Base-by-base conservation (phyloP, 2,113 vertebrate genomes). In the Stictonetta naevosa region DNA sequence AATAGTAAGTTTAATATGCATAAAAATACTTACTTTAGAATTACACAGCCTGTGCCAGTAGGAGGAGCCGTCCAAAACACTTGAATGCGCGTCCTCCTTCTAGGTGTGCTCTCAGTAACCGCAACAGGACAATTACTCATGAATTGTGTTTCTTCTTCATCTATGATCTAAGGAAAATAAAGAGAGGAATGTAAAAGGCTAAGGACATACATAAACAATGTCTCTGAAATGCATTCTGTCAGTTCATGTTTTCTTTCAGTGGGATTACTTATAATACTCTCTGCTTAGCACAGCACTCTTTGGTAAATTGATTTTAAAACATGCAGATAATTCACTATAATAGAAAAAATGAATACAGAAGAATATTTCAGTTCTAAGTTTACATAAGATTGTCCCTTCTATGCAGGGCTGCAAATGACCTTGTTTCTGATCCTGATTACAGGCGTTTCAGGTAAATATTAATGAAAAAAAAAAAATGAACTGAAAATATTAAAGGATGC, bases 101-200 rank as follows among this genome's bases (percentile, higher is more conserved):
- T 98, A 7, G 99, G 99, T 1, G 99, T 99, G 96, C 99, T 99
- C 94, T 99, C 99, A 5, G 99, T 99, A 86, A 99, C 99, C 8
- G 99, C 99, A 28, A 99, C 99, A 0, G 99, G 99, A 94, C 99
- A 99, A 95, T 99, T 99, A 82, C 99, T 99, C 99, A 99, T 99
- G 94, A 98, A 99, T 96, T 99, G 99, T 8, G 99, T 99, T 97
- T 99, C 99, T 90, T 99, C 99, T 93, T 99, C 99, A 92, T 99
- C 99, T 95, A 99, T 99, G 93, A 99, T 99, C 99, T 99, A 75
- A 38, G 92, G 71, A 94, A 93, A 94, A 16, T 0, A 44, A 76
- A 74, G 16, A 86, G 46, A 93, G 73, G 25, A 63, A 62, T 1
- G 20, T 52, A 22, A 75, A 75, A 60, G 68, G 31, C 34, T 76